Evolutionary conservation across 1,140 invertebrate genomes (phyloP).

Genomic region (Drosophila lacertosa): DNA sequence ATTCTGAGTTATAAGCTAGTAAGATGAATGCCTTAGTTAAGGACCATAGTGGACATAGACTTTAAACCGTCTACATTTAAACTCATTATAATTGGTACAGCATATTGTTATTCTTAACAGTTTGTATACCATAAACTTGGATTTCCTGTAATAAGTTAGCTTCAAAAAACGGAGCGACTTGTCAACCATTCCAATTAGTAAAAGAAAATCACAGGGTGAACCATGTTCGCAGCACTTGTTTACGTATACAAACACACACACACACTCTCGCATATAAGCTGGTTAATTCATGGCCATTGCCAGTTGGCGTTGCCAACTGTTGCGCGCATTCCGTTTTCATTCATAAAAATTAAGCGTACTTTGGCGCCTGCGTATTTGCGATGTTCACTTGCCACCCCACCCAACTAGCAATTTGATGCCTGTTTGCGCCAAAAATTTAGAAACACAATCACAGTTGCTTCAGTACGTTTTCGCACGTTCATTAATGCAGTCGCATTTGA

Average conservation of each 20-base stretch:
- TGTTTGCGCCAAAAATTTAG: conserved; percentile 70
- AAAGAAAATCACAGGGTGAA: conserved; percentile 4
- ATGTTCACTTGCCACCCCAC: background rate
- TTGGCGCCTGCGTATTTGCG: conserved; percentile 52
- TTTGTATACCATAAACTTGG: too few relatives aligned
- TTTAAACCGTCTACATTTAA: too few relatives aligned
- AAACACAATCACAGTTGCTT: conserved; percentile 60
- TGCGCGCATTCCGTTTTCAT: conserved; percentile 60
- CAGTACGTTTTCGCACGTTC: conserved; percentile 68
- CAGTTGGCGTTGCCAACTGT: conserved; percentile 53
- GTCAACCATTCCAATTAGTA: background rate
- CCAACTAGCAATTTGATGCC: background rate
- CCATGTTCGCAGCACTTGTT: background rate
- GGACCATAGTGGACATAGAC: too few relatives aligned
- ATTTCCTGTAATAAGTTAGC: too few relatives aligned
- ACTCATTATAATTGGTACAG: too few relatives aligned
- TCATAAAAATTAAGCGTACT: conserved; percentile 53
- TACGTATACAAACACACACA: background rate
- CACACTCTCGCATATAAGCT: background rate
- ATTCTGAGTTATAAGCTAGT: too few relatives aligned
- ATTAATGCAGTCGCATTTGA: conserved; percentile 46
- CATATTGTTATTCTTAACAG: too few relatives aligned
- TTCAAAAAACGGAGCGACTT: background rate
- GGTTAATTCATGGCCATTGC: conserved; percentile 32
- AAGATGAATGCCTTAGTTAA: too few relatives aligned